A percentile compares a stretch with the other conserved stretches of the same genome.
Evolutionary conservation across 1,140 invertebrate species (phyloP).

Genomic region (Drosophila quadrilineata): DNA sequence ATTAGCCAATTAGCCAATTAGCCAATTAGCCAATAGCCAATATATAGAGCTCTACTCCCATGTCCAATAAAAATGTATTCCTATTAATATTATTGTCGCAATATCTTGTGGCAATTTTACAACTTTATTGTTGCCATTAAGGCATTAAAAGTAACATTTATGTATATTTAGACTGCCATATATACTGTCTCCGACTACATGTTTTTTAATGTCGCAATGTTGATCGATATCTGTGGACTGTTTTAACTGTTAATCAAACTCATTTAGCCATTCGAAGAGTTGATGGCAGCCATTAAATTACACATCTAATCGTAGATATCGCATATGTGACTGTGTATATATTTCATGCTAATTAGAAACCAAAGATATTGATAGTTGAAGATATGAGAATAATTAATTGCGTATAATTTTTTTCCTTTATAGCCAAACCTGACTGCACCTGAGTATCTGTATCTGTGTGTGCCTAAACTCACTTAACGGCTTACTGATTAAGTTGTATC

Average conservation of each 20-base stretch:
- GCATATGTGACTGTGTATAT: constrained; percentile 37
- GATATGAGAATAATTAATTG: constrained; percentile 72
- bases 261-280: constrained; percentile 14
- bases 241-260: constrained; percentile 44
- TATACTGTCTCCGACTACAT: constrained; percentile 3
- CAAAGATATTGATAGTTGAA: constrained; percentile 50
- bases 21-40: no score
- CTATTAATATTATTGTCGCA: no score
- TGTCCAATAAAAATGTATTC: neutral
- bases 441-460: constrained; percentile 13
- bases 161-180: constrained; percentile 9
- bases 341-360: constrained; percentile 73
- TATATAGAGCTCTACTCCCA: no score
- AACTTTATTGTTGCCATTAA: constrained; percentile 18
- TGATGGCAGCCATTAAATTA: constrained; percentile 56
- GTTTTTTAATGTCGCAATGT: constrained; percentile 11
- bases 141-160: constrained; percentile 9
- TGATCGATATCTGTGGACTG: constrained; percentile 42
- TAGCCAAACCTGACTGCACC: constrained; percentile 12
- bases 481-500: constrained; percentile 67
- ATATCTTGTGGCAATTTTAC: neutral
- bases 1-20: no score
- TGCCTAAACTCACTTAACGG: constrained; percentile 1
- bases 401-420: constrained; percentile 58
- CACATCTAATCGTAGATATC: constrained; percentile 51